These are phyloP conservation scores for Physocephala rufipes DNA, from an alignment of 2,888 invertebrate genomes.

Conservation along the genomic window DNA sequence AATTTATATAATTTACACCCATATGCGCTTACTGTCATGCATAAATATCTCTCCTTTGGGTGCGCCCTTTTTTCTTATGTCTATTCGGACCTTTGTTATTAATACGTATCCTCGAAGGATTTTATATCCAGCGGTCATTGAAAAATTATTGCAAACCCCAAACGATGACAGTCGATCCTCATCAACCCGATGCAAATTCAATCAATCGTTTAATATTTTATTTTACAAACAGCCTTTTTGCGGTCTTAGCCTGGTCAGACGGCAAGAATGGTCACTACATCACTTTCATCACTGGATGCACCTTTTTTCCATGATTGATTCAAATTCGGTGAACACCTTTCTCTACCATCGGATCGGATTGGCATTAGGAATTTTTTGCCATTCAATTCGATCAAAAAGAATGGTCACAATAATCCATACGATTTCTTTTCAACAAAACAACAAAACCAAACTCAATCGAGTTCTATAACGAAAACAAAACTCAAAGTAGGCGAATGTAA, in stretches of 20 bases:
- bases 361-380: conserved; percentile 8
- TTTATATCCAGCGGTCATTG: neutral
- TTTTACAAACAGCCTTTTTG: conserved; percentile 1
- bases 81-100: neutral
- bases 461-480: neutral
- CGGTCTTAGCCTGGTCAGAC: neutral
- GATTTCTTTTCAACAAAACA: neutral
- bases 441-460: conserved; percentile 11
- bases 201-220: conserved; percentile 7
- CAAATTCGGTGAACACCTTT: no score
- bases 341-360: neutral
- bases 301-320: no score
- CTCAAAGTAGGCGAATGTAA: conserved; percentile 48
- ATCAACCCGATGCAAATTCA: neutral
- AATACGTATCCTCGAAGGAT: neutral
- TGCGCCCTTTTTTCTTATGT: neutral
- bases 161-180: neutral
- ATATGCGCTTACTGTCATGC: neutral
- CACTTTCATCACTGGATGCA: neutral
- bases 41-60: neutral
- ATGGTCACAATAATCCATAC: conserved; percentile 16
- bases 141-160: neutral
- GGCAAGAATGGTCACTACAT: neutral
- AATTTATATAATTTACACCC: neutral
- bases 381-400: conserved; percentile 12